A percentile compares a stretch with the other conserved stretches of the same genome.
Conservation (phyloP, 2,888 invertebrate genomes). For the Cryptophagus acutangulus region DNA sequence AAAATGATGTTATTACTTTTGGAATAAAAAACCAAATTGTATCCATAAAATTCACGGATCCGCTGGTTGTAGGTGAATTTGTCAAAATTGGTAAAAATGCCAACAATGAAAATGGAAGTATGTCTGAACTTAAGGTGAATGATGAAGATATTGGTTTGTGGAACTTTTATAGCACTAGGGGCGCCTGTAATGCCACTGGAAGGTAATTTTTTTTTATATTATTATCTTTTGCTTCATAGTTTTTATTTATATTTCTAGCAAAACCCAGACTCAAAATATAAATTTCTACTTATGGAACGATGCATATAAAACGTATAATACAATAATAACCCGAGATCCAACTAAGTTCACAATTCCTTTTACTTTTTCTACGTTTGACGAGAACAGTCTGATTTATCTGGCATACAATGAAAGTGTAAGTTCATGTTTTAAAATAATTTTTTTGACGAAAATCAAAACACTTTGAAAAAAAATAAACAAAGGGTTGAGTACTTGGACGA, state of each 20-base stretch:
- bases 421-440: constrained; percentile 12
- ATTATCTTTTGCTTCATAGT: too few species aligned
- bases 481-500: too few species aligned
- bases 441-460: too few species aligned
- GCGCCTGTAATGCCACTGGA: constrained; percentile 46
- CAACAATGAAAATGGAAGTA: constrained; percentile 67
- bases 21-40: too few species aligned
- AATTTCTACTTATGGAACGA: background rate
- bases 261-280: too few species aligned
- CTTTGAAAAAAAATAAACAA: too few species aligned
- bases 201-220: too few species aligned
- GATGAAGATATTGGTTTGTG: constrained; percentile 78
- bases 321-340: too few species aligned
- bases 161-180: constrained; percentile 80
- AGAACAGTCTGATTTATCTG: constrained; percentile 80
- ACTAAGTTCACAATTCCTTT: constrained; percentile 3
- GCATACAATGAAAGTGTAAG: constrained; percentile 71
- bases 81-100: constrained; percentile 32
- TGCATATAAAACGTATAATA: constrained; percentile 5
- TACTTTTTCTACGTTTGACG: constrained; percentile 76
- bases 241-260: too few species aligned
- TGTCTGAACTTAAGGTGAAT: constrained; percentile 75
- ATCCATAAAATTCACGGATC: too few species aligned
- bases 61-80: too few species aligned
- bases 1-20: too few species aligned